Percentiles rank a stretch among this genome's conserved stretches.
phyloP scores from a whole-genome alignment of 2,888 invertebrate species.

The Allolobophora icterica region DNA sequence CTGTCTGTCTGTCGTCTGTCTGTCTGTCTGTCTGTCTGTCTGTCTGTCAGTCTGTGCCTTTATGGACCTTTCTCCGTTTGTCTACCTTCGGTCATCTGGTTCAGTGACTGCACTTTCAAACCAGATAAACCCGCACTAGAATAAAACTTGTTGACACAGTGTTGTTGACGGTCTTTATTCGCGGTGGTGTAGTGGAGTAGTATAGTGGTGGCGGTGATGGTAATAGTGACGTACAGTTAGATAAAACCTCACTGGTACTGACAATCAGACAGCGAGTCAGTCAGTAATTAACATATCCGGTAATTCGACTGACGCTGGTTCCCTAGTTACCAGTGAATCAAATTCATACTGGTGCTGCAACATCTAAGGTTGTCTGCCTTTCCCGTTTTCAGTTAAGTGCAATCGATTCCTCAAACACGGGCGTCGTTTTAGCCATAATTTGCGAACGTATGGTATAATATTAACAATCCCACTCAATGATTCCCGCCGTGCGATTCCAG shows the following conservation, averaged over 20 bases:
- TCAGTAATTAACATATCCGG: neutral
- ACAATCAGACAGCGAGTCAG: neutral
- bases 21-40: too few species aligned
- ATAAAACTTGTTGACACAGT: neutral
- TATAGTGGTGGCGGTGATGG: neutral
- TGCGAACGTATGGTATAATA: neutral
- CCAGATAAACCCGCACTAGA: neutral
- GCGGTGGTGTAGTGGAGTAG: neutral
- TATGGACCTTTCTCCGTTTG: too few species aligned
- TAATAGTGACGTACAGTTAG: neutral
- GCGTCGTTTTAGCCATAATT: neutral
- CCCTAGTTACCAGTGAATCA: neutral
- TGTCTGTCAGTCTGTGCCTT: too few species aligned
- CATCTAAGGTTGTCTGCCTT: neutral
- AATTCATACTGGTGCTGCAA: neutral
- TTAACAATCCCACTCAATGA: neutral
- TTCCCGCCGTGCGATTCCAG: neutral
- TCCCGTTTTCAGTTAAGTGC: neutral
- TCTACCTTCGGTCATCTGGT: neutral
- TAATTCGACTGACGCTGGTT: neutral
- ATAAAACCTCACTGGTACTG: neutral
- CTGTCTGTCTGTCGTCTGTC: too few species aligned
- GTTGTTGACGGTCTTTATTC: neutral
- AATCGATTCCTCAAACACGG: neutral
- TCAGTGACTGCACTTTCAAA: neutral